Base-by-base conservation (phyloP, 1,140 invertebrate genomes). In the Aphelenchoides fujianensis region DNA sequence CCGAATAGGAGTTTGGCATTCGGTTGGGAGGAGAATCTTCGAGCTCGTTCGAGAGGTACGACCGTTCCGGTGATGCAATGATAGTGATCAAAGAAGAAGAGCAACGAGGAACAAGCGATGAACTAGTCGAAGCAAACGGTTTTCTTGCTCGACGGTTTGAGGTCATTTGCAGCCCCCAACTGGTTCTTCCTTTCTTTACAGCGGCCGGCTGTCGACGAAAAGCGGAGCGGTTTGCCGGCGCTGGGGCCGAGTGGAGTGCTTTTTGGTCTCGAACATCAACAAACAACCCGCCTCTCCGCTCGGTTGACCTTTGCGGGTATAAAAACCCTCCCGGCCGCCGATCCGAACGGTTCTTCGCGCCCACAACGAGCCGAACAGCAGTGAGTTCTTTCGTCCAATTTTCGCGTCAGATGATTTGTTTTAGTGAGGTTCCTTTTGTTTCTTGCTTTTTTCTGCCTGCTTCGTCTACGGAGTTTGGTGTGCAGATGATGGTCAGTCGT, bases 361-460 rank as follows among this genome's bases (percentile, higher is more conserved):
- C 7, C 19, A 19, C 55, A 23, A 59, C 5, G 5, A 59, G 23
- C 19, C 19, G 23, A 59, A 5, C 12, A 48, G 23, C 12, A 59
- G 55, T 59, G 23, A 59, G 55, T 59, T 59, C 12, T 59, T 59
- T 59, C 12, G 5, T 59, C 5, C 34, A 19, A 59, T 59, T 59
- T 7, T 59, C 34, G 55, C 19, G 28, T 59, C 5, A 30, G 23
- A 7, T 59, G 55, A 7, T 59, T 19, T 16, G 5, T 59, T 59
- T 59, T 19, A 5, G 23, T 5, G 5, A 23, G 34, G 23, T 7
- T 59, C 5, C 55, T 7, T 48, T 48, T 59, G 23, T 32, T 30
- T 19, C 34, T 59, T 59, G 12, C 5, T 59, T 59, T 19, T 19
- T 23, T 59, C 5, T 59, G 7, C 55, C 5, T 59, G 27, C 34